Percentiles rank a stretch among this genome's conserved stretches.
phyloP scores from a whole-genome alignment of 37 sponge, comb jelly and placozoan genomes.

The Haliclona indistincta region DNA sequence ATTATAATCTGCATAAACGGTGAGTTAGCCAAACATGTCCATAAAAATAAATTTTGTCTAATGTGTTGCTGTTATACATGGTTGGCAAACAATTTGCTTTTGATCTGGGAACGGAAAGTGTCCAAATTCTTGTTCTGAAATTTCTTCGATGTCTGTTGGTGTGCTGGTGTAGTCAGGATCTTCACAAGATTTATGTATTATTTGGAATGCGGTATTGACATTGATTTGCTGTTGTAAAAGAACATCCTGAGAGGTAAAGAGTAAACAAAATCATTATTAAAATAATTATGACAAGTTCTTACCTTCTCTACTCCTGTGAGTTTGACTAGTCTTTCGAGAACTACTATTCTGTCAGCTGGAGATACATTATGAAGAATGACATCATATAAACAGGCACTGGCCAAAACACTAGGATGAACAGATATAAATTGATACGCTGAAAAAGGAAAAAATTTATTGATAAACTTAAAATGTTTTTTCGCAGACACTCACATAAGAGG shows the following conservation, averaged over 20 bases:
- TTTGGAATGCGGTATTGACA: constrained; percentile 21
- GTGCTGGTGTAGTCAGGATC: background rate
- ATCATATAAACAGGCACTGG: constrained; percentile 56
- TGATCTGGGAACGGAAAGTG: too few relatives aligned
- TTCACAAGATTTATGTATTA: constrained; percentile 5
- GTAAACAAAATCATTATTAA: background rate
- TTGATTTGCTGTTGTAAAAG: constrained; percentile 31
- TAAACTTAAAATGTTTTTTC: background rate
- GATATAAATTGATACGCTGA: constrained; percentile 13
- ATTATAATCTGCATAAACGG: too few relatives aligned
- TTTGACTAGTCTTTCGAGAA: constrained; percentile 14
- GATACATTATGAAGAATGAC: constrained; percentile 29
- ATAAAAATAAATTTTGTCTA: too few relatives aligned
- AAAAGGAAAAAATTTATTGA: background rate
- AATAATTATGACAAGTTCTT: background rate
- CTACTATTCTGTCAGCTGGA: constrained; percentile 7
- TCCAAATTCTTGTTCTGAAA: constrained; percentile 1
- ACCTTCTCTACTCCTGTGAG: constrained; percentile 45
- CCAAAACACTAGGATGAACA: constrained; percentile 45
- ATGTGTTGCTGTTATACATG: too few relatives aligned
- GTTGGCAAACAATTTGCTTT: too few relatives aligned
- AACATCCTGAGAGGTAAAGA: constrained; percentile 23
- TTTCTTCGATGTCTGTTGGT: constrained; percentile 34
- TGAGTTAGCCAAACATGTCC: too few relatives aligned
- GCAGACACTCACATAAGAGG: constrained; percentile 36